These are phyloP conservation scores for Phasianus colchicus DNA, from an alignment of 2,113 vertebrate species.

Conservation along the genomic window DNA sequence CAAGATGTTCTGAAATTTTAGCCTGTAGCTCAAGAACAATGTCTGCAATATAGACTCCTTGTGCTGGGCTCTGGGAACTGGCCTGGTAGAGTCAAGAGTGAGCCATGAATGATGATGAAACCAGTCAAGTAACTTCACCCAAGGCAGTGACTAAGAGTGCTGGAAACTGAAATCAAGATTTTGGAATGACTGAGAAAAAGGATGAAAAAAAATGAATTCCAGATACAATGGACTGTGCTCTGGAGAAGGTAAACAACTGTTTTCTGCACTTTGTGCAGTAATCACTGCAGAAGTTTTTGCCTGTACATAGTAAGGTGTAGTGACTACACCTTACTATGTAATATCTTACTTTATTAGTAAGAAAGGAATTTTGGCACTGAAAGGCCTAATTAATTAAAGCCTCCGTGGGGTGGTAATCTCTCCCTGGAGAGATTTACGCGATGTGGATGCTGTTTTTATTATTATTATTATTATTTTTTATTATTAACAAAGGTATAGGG, in stretches of 20 bases:
- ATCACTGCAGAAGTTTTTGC: neutral
- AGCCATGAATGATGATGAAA: neutral
- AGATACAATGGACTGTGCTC: neutral
- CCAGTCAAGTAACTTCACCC: neutral
- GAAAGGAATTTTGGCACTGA: constrained; percentile 24
- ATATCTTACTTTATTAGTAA: neutral
- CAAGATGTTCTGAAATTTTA: neutral
- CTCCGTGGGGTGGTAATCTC: neutral
- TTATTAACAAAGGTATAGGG: neutral
- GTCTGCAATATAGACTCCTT: neutral
- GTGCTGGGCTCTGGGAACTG: neutral
- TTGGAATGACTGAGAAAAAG: neutral
- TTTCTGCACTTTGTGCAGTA: neutral
- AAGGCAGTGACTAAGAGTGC: neutral
- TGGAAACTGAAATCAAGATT: neutral
- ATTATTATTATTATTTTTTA: neutral
- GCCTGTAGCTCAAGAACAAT: neutral
- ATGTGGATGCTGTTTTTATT: neutral
- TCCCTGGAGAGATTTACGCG: neutral
- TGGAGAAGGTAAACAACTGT: neutral
- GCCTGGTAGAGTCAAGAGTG: neutral
- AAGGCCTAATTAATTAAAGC: constrained; percentile 6
- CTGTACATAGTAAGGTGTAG: neutral
- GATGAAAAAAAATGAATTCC: neutral
- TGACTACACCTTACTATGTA: neutral